These are phyloP conservation scores for Neocrepidodera transversa DNA, from an alignment of 2,888 invertebrate species.

Conservation along the genomic window DNA sequence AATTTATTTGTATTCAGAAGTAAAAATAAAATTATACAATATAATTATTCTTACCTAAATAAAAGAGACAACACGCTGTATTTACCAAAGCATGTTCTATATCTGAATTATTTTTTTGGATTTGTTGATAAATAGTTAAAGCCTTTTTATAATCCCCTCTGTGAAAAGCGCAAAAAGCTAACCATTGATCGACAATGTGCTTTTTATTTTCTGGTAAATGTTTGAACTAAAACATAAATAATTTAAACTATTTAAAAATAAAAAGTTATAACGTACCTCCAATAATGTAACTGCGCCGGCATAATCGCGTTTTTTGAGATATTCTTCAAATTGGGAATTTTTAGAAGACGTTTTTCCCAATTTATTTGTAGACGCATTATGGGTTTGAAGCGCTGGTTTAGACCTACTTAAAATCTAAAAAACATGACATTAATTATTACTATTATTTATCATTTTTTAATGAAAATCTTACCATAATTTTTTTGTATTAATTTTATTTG, in stretches of 20 bases:
- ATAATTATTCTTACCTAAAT: conserved; percentile 70
- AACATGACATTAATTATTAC: background rate
- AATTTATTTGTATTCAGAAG: no score
- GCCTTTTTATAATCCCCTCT: conserved; percentile 90
- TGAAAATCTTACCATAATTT: conserved; percentile 17
- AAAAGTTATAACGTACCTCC: conserved; percentile 71
- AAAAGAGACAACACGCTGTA: conserved; percentile 94
- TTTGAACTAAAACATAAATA: conserved; percentile 61
- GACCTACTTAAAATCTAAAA: conserved; percentile 81
- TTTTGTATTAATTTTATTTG: background rate
- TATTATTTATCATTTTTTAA: background rate
- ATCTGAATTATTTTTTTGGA: conserved; percentile 64
- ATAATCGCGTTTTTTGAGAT: conserved; percentile 88
- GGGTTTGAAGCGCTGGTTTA: conserved; percentile 74
- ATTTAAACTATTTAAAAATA: conserved; percentile 2
- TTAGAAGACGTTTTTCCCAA: conserved; percentile 54
- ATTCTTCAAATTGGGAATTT: conserved; percentile 85
- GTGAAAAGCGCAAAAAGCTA: conserved; percentile 95
- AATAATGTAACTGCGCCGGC: conserved; percentile 91
- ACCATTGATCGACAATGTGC: conserved; percentile 78
- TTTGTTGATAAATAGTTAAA: conserved; percentile 72
- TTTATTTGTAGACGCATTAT: conserved; percentile 53
- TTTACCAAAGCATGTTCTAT: conserved; percentile 75
- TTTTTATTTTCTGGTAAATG: conserved; percentile 61
- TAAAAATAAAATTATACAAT: no score